These are phyloP conservation scores for Chrysomela aeneicollis DNA, from an alignment of 2,888 invertebrate genomes.

Conservation along the genomic window DNA sequence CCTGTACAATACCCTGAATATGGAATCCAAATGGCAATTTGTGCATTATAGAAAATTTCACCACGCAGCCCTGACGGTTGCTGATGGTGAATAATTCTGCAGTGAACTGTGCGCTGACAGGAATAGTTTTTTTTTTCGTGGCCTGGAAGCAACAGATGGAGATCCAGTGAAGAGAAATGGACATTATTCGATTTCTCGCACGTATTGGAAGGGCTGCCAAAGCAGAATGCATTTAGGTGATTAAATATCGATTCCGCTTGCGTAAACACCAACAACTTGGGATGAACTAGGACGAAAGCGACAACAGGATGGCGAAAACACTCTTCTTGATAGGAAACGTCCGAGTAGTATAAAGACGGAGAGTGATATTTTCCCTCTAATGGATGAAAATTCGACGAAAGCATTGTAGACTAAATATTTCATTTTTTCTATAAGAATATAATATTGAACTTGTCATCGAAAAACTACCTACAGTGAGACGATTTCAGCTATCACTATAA, in stretches of 20 bases:
- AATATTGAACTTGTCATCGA: no score
- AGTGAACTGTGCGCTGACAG: not conserved
- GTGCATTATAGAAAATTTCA: no score
- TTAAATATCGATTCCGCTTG: slow-evolving; percentile 58
- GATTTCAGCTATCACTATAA: no score
- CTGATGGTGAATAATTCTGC: no score
- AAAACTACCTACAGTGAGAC: no score
- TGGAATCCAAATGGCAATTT: no score
- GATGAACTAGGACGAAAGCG: slow-evolving; percentile 24
- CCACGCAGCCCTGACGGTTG: no score
- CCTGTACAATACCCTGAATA: no score
- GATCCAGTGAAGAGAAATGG: not conserved
- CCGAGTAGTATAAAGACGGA: not conserved
- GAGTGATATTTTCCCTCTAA: slow-evolving; percentile 1
- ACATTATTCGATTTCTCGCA: slow-evolving; percentile 49
- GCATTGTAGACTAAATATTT: no score
- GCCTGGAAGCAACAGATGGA: not conserved
- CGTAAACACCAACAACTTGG: slow-evolving; percentile 49
- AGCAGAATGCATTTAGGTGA: slow-evolving; percentile 55
- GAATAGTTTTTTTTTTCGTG: slow-evolving; percentile 13
- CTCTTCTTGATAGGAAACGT: slow-evolving; percentile 11
- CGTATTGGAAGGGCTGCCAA: slow-evolving; percentile 47
- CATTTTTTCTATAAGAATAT: no score
- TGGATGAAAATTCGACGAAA: not conserved
- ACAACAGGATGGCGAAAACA: slow-evolving; percentile 8